Evolutionary conservation across 2,888 invertebrate species (phyloP).

Genomic region (Diplolepis rosae): DNA sequence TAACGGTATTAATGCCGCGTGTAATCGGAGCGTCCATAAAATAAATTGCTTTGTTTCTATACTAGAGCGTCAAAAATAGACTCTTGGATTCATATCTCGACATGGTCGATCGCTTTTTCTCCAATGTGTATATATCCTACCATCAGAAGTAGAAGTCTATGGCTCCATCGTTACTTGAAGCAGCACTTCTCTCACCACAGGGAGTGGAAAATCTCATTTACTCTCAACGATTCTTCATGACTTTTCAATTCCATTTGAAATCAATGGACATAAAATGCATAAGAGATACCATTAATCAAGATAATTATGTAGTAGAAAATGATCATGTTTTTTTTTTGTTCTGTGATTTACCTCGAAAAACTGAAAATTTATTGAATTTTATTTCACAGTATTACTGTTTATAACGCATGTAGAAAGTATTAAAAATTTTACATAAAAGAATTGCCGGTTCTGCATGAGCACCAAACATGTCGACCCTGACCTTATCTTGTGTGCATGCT

Average conservation of each 20-base stretch:
- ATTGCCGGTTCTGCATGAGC: too few species aligned
- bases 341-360: too few species aligned
- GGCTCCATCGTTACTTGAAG: slow-evolving; percentile 3
- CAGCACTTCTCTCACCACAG: background rate
- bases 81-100: background rate
- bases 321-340: too few species aligned
- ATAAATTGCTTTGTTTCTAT: slow-evolving; percentile 27
- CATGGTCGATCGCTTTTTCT: slow-evolving; percentile 4
- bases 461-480: too few species aligned
- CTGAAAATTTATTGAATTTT: too few species aligned
- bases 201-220: slow-evolving; percentile 15
- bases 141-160: background rate
- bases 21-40: slow-evolving; percentile 43
- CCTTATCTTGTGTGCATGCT: too few species aligned
- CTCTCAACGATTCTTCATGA: background rate
- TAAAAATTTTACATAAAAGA: too few species aligned
- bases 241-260: background rate
- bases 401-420: too few species aligned
- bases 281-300: too few species aligned
- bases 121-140: background rate
- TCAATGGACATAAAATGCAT: too few species aligned
- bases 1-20: slow-evolving; percentile 43
- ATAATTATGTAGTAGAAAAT: too few species aligned
- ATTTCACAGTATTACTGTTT: too few species aligned
- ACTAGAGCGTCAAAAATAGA: slow-evolving; percentile 20